These are phyloP conservation scores for Euphonia xanthogaster DNA, from an alignment of 2,797 vertebrate species.

Conservation along the genomic window DNA sequence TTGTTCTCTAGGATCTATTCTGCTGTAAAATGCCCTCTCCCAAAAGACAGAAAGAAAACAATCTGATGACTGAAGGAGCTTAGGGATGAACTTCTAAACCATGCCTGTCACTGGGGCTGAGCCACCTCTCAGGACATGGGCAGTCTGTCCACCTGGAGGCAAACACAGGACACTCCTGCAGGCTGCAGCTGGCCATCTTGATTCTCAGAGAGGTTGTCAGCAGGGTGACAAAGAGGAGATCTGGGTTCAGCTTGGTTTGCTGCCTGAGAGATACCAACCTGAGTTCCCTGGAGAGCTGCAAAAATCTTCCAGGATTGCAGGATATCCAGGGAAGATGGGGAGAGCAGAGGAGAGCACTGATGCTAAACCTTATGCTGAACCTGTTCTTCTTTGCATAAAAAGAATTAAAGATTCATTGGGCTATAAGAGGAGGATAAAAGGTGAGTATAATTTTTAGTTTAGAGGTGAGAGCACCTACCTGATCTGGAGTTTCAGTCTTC, in stretches of 20 bases:
- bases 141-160: neutral
- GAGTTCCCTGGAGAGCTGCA: neutral
- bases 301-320: neutral
- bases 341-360: neutral
- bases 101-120: neutral
- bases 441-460: neutral
- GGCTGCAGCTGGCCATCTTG: neutral
- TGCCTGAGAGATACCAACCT: neutral
- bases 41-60: neutral
- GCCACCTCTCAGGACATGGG: neutral
- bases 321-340: neutral
- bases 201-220: neutral
- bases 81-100: neutral
- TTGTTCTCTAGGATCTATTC: neutral
- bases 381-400: neutral
- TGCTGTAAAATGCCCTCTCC: neutral
- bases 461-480: neutral
- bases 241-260: neutral
- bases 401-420: conserved; percentile 20
- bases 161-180: neutral
- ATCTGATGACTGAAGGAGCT: neutral
- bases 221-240: neutral
- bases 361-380: neutral
- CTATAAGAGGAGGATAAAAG: neutral
- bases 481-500: neutral